Evolutionary conservation across 2,113 vertebrate genomes (phyloP).

Genomic region (Sminthopsis crassicaudata): DNA sequence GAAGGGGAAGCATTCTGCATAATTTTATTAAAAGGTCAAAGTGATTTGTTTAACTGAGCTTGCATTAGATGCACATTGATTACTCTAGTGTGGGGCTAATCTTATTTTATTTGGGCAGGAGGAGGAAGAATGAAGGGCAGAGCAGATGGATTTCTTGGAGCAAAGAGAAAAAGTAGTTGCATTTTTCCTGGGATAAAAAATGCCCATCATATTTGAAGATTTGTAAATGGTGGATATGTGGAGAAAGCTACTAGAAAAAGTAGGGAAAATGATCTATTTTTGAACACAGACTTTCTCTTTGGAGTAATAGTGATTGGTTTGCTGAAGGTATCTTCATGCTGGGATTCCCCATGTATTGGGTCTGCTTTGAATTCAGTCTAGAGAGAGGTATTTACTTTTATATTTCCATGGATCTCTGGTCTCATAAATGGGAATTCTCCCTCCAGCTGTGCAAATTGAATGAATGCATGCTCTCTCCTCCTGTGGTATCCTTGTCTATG

Average conservation of each 20-base stretch:
- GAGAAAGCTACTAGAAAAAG: not conserved
- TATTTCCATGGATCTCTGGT: not conserved
- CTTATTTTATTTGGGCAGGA: conserved; percentile 51
- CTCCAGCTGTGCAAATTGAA: not conserved
- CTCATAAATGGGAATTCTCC: not conserved
- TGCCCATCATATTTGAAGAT: not conserved
- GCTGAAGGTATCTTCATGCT: not conserved
- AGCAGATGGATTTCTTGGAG: not conserved
- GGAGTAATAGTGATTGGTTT: not conserved
- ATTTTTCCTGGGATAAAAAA: conserved; percentile 23
- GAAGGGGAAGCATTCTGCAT: conserved; percentile 54
- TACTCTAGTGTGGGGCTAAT: conserved; percentile 62
- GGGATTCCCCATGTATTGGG: not conserved
- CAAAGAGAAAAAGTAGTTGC: conserved; percentile 35
- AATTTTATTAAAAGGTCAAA: conserved; percentile 73
- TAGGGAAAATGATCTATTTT: not conserved
- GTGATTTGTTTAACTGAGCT: conserved; percentile 77
- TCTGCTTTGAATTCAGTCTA: not conserved
- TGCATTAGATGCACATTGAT: conserved; percentile 51
- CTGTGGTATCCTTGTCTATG: not conserved
- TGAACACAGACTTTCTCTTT: not conserved
- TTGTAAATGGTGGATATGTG: not conserved
- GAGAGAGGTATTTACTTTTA: not conserved
- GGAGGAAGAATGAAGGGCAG: not conserved
- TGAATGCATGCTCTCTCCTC: not conserved